phyloP scores from a whole-genome alignment of 2,113 vertebrate species.

The Athene noctua region DNA sequence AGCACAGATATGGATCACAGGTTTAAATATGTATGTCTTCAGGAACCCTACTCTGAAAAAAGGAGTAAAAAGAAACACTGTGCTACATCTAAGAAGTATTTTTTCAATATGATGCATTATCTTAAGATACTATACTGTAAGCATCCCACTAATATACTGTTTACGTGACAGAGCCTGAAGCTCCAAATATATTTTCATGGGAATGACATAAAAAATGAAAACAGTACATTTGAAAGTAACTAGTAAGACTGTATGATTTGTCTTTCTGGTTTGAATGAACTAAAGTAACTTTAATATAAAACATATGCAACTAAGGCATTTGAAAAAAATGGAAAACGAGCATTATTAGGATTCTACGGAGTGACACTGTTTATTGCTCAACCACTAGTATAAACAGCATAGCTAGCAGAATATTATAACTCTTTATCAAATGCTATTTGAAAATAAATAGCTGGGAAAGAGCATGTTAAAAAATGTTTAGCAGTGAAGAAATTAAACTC shows the following conservation, averaged over 20 bases:
- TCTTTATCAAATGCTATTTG: constrained; percentile 10
- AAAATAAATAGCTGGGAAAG: background rate
- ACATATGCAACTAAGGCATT: background rate
- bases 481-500: background rate
- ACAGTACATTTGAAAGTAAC: background rate
- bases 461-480: background rate
- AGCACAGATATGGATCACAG: background rate
- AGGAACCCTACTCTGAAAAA: background rate
- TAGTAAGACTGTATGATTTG: background rate
- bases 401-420: background rate
- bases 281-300: background rate
- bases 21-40: background rate
- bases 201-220: background rate
- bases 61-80: background rate
- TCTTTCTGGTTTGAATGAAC: background rate
- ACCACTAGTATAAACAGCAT: background rate
- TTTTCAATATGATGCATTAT: background rate
- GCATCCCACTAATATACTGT: background rate
- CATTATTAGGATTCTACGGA: background rate
- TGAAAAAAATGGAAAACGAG: background rate
- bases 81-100: background rate
- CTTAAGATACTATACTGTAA: background rate
- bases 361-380: background rate
- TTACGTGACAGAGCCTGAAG: background rate
- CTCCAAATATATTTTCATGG: background rate